Percentiles rank a stretch among this genome's conserved stretches.
Conservation (phyloP, 2,797 vertebrate genomes). For the Dallia pectoralis region DNA sequence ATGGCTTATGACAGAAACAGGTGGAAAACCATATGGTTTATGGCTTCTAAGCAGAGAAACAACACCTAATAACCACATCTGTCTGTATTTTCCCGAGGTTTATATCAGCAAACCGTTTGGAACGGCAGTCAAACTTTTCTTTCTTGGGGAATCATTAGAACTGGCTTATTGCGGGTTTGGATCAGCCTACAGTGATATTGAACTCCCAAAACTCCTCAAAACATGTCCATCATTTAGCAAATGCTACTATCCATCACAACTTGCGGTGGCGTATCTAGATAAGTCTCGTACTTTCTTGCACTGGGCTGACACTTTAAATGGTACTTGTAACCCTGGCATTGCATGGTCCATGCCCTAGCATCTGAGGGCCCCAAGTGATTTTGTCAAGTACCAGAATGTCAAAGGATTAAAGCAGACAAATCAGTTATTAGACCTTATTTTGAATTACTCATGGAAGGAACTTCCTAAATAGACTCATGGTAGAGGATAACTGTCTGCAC, state of each 20-base stretch:
- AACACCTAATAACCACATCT: background rate
- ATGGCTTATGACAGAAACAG: background rate
- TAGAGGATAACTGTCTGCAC: too few relatives aligned
- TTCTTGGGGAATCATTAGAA: slow-evolving; percentile 59
- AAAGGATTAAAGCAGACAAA: slow-evolving; percentile 31
- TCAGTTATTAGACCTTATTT: slow-evolving; percentile 27
- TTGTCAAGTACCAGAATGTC: slow-evolving; percentile 35
- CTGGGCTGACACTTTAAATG: background rate
- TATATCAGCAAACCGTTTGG: slow-evolving; percentile 33
- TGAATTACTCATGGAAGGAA: too few relatives aligned
- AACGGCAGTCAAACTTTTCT: slow-evolving; percentile 46
- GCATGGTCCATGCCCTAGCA: too few relatives aligned
- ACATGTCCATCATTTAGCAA: slow-evolving; percentile 22
- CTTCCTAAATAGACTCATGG: too few relatives aligned
- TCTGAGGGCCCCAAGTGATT: background rate
- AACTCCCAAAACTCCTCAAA: slow-evolving; percentile 52
- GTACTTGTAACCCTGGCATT: too few relatives aligned
- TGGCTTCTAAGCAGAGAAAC: slow-evolving; percentile 1
- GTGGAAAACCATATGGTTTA: background rate
- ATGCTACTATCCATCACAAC: slow-evolving; percentile 21
- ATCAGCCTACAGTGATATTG: slow-evolving; percentile 40
- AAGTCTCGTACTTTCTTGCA: too few relatives aligned
- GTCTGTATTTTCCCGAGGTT: slow-evolving; percentile 33
- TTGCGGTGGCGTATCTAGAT: slow-evolving; percentile 4
- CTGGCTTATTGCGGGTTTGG: slow-evolving; percentile 45